A percentile compares a stretch with the other conserved stretches of the same genome.
Conservation (phyloP, 2,888 invertebrate genomes). For the Molorchus minor region DNA sequence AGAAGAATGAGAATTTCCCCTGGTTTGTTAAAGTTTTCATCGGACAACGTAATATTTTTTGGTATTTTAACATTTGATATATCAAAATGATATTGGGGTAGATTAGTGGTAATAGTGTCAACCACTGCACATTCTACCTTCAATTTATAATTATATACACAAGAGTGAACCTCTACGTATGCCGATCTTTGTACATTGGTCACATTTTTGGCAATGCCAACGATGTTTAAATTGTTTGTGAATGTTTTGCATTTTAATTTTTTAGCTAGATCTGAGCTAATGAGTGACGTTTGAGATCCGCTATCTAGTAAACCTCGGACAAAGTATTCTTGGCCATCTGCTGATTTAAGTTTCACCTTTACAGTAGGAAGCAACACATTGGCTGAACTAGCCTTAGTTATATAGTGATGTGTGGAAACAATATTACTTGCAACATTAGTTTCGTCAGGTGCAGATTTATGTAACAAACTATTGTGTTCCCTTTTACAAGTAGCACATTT, state of each 20-base stretch:
- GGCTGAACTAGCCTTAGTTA: not conserved
- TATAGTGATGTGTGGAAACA: not conserved
- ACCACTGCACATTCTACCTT: not conserved
- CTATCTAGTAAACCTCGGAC: not conserved
- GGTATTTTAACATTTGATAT: not conserved
- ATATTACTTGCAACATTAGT: not conserved
- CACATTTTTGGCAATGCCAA: not conserved
- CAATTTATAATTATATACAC: not conserved
- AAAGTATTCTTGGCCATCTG: not conserved
- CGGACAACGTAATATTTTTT: not conserved
- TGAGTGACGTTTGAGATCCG: not conserved
- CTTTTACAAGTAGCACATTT: slow-evolving; percentile 12
- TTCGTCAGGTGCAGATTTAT: not conserved
- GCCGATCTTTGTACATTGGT: not conserved
- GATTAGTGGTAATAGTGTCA: not conserved
- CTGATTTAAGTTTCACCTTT: not conserved
- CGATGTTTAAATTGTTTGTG: not conserved
- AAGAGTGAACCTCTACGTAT: not conserved
- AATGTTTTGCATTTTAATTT: not conserved
- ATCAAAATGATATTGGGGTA: not conserved
- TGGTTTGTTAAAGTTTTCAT: not conserved
- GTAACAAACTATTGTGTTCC: slow-evolving; percentile 13
- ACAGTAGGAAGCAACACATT: not conserved
- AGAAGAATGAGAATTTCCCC: not conserved
- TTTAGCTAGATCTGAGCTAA: not conserved